phyloP scores from a whole-genome alignment of 2,888 invertebrate genomes.

The Tineola bisselliella region DNA sequence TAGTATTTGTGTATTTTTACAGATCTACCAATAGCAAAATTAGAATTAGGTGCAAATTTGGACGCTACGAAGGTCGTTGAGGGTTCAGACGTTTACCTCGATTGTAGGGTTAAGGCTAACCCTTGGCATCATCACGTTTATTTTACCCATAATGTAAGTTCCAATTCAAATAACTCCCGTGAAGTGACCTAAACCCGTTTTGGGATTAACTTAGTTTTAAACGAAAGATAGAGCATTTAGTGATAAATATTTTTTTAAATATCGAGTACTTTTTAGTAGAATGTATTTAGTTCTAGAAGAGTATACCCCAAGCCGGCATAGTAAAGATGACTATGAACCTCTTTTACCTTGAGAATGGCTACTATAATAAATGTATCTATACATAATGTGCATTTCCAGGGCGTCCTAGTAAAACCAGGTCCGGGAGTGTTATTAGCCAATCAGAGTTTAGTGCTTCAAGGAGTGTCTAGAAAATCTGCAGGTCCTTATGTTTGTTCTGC shows the following conservation, averaged over 20 bases:
- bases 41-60: conserved; percentile 78
- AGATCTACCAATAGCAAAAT: conserved; percentile 78
- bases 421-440: conserved; percentile 83
- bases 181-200: too few relatives aligned
- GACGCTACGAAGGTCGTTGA: conserved; percentile 79
- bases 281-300: too few relatives aligned
- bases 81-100: conserved; percentile 83
- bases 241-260: too few relatives aligned
- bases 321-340: too few relatives aligned
- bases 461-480: conserved; percentile 74
- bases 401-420: conserved; percentile 74
- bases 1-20: too few relatives aligned
- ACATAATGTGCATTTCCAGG: conserved; percentile 49
- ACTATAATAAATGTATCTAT: too few relatives aligned
- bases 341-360: too few relatives aligned
- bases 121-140: conserved; percentile 76
- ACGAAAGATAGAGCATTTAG: too few relatives aligned
- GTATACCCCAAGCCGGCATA: too few relatives aligned
- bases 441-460: conserved; percentile 83
- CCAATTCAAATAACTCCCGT: background rate
- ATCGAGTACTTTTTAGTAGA: too few relatives aligned
- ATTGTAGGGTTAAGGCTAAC: conserved; percentile 82
- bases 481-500: conserved; percentile 83
- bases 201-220: too few relatives aligned
- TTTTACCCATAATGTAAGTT: conserved; percentile 74